phyloP scores from a whole-genome alignment of 2,888 invertebrate genomes.

The Plebejus argus region DNA sequence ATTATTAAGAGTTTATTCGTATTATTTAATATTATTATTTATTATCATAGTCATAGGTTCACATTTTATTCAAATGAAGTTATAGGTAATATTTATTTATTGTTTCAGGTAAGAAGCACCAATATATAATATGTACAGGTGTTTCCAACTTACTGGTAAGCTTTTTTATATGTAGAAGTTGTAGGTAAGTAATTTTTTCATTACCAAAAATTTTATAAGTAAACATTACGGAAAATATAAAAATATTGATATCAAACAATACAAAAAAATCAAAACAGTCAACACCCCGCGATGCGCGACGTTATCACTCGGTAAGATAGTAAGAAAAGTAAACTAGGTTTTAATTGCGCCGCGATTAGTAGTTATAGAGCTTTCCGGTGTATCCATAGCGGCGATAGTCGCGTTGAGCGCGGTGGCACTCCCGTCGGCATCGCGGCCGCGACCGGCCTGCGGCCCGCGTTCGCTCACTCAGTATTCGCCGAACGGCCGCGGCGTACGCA shows the following conservation, averaged over 20 bases:
- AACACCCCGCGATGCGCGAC: not conserved
- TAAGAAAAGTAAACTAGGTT: constrained; percentile 72
- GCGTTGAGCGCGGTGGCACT: constrained; percentile 66
- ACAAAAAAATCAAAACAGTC: not conserved
- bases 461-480: constrained; percentile 77
- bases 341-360: constrained; percentile 75
- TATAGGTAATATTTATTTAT: constrained; percentile 1
- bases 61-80: not conserved
- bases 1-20: not conserved
- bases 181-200: not conserved
- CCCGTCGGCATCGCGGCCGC: constrained; percentile 67
- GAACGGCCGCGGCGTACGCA: constrained; percentile 70
- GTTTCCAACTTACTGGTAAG: not conserved
- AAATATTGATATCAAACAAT: not conserved
- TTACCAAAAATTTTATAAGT: not conserved
- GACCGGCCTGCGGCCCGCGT: constrained; percentile 65
- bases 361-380: constrained; percentile 75
- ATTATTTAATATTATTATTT: not conserved
- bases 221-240: not conserved
- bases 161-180: not conserved
- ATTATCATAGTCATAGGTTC: not conserved
- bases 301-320: constrained; percentile 41
- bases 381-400: constrained; percentile 65
- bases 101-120: constrained; percentile 40
- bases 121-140: not conserved